A percentile compares a stretch with the other conserved stretches of the same genome.
These are phyloP conservation scores for Ptiloglossa arizonensis DNA, from an alignment of 1,140 invertebrate genomes.

Conservation along the genomic window DNA sequence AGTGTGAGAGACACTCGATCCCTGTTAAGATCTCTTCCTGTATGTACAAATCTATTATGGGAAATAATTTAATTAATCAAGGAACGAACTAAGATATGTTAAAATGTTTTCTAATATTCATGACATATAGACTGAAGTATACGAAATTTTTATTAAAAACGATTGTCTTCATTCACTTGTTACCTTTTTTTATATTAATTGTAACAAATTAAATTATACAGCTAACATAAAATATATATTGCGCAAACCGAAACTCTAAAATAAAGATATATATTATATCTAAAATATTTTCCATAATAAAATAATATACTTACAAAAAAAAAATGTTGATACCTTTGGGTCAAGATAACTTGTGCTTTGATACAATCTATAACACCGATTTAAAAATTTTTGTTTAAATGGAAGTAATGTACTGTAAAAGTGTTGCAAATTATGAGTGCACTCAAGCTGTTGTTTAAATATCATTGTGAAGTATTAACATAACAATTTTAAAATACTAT, in stretches of 20 bases:
- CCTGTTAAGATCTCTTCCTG: constrained; percentile 53
- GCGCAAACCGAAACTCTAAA: constrained; percentile 8
- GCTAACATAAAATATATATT: constrained; percentile 22
- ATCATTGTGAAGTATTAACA: neutral
- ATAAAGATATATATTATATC: neutral
- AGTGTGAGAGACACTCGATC: constrained; percentile 54
- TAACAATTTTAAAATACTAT: neutral
- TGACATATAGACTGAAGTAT: neutral
- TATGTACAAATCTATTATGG: neutral
- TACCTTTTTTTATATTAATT: neutral
- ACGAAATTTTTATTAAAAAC: constrained; percentile 10
- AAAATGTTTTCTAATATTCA: neutral
- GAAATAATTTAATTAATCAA: neutral
- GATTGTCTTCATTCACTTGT: neutral
- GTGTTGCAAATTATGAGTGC: neutral
- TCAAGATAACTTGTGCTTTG: neutral
- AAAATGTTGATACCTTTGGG: neutral
- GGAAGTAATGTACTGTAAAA: neutral
- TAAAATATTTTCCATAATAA: constrained; percentile 32
- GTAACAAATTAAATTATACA: constrained; percentile 8
- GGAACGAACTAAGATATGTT: neutral
- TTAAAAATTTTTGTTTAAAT: neutral
- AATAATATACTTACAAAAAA: constrained; percentile 18
- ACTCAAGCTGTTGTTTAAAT: neutral
- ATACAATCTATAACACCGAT: neutral